These are phyloP conservation scores for Chironomus tepperi DNA, from an alignment of 1,140 invertebrate genomes.

Conservation along the genomic window DNA sequence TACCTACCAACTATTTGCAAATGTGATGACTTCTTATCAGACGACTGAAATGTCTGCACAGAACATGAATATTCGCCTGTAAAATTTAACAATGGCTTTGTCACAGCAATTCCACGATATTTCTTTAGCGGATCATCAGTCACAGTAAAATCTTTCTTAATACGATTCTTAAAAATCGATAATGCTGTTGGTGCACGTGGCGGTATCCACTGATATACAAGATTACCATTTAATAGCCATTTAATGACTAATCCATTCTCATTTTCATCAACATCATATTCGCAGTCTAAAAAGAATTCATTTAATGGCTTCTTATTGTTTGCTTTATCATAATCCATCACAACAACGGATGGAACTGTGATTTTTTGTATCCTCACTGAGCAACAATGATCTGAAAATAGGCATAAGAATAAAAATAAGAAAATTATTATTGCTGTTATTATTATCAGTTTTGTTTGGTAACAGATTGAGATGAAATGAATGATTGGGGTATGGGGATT, in stretches of 20 bases:
- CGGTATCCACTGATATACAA: conserved; percentile 41
- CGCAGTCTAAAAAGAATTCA: conserved; percentile 36
- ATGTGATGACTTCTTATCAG: conserved; percentile 39
- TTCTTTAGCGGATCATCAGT: conserved; percentile 31
- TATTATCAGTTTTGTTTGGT: background rate
- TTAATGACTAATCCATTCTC: conserved; percentile 40
- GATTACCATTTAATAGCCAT: conserved; percentile 39
- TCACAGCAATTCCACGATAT: conserved; percentile 38
- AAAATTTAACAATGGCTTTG: conserved; percentile 40
- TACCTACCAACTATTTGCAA: conserved; percentile 39
- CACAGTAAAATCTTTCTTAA: background rate
- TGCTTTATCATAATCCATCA: conserved; percentile 14
- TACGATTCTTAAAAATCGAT: background rate
- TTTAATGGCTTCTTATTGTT: background rate
- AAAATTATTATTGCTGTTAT: background rate
- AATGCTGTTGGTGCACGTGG: conserved; percentile 31
- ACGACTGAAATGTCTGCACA: conserved; percentile 39
- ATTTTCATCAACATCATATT: conserved; percentile 35
- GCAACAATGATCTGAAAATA: background rate
- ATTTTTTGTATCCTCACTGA: conserved; percentile 12
- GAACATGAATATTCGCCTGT: conserved; percentile 40
- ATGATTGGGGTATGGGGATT: background rate
- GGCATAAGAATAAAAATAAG: background rate
- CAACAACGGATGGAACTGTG: background rate
- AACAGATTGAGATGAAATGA: background rate